Conservation (phyloP, 2,888 invertebrate species). For the Zaprionus lineosus region DNA sequence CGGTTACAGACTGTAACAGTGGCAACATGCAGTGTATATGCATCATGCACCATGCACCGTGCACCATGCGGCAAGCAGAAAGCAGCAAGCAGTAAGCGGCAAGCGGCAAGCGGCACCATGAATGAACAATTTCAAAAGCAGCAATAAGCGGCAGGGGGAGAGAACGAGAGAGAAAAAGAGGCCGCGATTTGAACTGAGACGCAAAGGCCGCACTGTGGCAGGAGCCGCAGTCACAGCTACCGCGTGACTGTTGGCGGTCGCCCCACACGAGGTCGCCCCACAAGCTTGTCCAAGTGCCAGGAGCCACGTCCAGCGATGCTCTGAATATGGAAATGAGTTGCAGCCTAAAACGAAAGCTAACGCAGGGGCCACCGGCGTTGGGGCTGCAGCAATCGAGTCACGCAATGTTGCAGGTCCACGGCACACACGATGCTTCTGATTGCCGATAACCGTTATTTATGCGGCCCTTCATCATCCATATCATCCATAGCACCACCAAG, state of each 20-base stretch:
- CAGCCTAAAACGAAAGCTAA: constrained; percentile 61
- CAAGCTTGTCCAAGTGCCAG: too few relatives aligned
- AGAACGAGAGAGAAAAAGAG: constrained; percentile 55
- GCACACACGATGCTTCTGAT: constrained; percentile 37
- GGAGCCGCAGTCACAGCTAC: constrained; percentile 4
- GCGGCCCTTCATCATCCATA: not conserved
- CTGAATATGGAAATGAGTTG: constrained; percentile 71
- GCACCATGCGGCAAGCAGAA: too few relatives aligned
- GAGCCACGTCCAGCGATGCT: constrained; percentile 35
- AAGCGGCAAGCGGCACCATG: constrained; percentile 63
- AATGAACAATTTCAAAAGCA: constrained; percentile 53
- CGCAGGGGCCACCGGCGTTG: constrained; percentile 57
- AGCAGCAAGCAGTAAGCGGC: constrained; percentile 34
- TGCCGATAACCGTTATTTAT: constrained; percentile 20
- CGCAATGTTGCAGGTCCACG: constrained; percentile 41
- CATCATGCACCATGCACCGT: too few relatives aligned
- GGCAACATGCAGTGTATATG: not conserved
- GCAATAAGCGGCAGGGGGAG: constrained; percentile 57
- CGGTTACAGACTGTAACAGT: constrained; percentile 28
- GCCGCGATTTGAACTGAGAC: constrained; percentile 2
- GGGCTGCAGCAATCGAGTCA: constrained; percentile 33
- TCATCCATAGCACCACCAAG: too few relatives aligned
- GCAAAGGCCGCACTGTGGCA: constrained; percentile 4
- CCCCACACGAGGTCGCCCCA: constrained; percentile 68
- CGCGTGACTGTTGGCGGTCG: constrained; percentile 72